A percentile compares a stretch with the other conserved stretches of the same genome.
Evolutionary conservation across 2,797 vertebrate genomes (phyloP).

Genomic region (Hydrophis major): DNA sequence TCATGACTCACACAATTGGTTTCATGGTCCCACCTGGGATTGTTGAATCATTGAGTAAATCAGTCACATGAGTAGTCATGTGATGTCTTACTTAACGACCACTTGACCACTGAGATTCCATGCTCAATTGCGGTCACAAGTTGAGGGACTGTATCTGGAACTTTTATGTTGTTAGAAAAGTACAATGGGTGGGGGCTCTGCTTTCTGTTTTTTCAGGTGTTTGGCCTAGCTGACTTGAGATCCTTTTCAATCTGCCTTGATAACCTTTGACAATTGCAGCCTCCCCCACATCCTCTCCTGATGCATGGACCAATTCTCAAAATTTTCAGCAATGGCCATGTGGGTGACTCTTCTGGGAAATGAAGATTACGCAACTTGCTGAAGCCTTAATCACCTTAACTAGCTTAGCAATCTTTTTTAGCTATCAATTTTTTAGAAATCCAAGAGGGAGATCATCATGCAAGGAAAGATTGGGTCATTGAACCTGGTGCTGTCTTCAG

Average conservation of each 20-base stretch:
- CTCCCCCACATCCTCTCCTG: not conserved
- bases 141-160: not conserved
- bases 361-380: not conserved
- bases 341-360: not conserved
- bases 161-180: not conserved
- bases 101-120: not conserved
- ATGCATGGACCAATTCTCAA: not conserved
- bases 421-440: not conserved
- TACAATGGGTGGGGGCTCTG: not conserved
- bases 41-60: not conserved
- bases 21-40: not conserved
- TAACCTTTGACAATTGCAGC: not conserved
- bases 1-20: not conserved
- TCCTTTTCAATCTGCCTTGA: not conserved
- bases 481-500: not conserved
- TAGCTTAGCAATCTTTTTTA: not conserved
- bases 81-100: not conserved
- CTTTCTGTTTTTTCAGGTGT: not conserved
- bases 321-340: not conserved
- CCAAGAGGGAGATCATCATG: not conserved
- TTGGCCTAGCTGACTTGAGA: not conserved
- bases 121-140: not conserved
- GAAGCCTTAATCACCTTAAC: not conserved
- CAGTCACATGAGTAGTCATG: not conserved
- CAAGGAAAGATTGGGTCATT: not conserved